A percentile compares a stretch with the other conserved stretches of the same genome.
These are phyloP conservation scores for Ephialtes manifestator DNA, from an alignment of 2,888 invertebrate species.

Conservation along the genomic window DNA sequence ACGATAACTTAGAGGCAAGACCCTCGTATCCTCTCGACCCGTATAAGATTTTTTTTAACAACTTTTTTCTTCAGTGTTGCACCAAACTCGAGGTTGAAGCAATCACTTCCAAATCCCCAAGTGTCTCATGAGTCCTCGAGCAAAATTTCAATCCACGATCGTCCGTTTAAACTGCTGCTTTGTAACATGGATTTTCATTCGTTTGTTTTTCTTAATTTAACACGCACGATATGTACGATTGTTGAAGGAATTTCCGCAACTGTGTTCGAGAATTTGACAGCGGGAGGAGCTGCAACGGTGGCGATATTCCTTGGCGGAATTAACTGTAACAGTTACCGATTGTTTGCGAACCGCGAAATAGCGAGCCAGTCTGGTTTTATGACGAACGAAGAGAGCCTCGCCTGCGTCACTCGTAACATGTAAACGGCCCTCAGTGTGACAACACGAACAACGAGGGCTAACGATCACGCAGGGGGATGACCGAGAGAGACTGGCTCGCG, in stretches of 20 bases:
- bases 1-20: not conserved
- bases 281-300: not conserved
- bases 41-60: not conserved
- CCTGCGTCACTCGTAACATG: conserved; percentile 19
- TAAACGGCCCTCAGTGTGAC: conserved; percentile 15
- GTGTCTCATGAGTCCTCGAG: not conserved
- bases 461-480: conserved; percentile 53
- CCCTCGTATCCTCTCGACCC: not conserved
- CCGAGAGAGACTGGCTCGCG: conserved; percentile 65
- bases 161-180: not conserved
- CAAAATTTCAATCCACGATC: conserved; percentile 6
- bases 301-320: not conserved
- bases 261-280: not conserved
- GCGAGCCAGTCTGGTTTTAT: conserved; percentile 11
- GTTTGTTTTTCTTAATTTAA: not conserved
- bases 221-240: not conserved
- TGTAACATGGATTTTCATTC: not conserved
- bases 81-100: not conserved
- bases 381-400: conserved; percentile 18
- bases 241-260: not conserved
- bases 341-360: not conserved
- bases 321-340: not conserved
- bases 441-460: conserved; percentile 42
- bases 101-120: not conserved
- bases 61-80: not conserved